A percentile compares a stretch with the other conserved stretches of the same genome.
These are phyloP conservation scores for Listronotus bonariensis DNA, from an alignment of 1,140 invertebrate genomes.

Conservation along the genomic window DNA sequence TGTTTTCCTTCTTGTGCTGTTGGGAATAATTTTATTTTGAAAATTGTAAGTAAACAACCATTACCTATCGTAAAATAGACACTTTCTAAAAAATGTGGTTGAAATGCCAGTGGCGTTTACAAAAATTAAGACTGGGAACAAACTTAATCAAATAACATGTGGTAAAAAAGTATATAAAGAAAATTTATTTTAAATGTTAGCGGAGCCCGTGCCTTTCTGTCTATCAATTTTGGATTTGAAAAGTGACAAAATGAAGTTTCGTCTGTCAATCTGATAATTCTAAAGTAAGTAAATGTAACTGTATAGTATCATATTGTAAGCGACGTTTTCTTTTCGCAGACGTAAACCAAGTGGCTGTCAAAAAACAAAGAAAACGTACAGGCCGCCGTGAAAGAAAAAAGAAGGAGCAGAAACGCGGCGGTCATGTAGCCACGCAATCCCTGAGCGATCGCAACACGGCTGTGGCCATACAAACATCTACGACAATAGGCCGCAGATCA, in stretches of 20 bases:
- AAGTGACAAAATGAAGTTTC: too few species aligned
- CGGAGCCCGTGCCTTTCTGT: too few species aligned
- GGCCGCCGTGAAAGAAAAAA: slow-evolving; percentile 79
- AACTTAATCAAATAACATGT: too few species aligned
- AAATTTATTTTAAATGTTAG: slow-evolving; percentile 79
- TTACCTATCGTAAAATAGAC: too few species aligned
- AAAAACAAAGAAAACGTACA: slow-evolving; percentile 90
- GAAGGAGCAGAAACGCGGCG: slow-evolving; percentile 81
- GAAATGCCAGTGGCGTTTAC: too few species aligned
- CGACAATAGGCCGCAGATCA: slow-evolving; percentile 71
- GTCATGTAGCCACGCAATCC: slow-evolving; percentile 86
- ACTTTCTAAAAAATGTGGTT: too few species aligned
- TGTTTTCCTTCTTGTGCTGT: slow-evolving; percentile 75
- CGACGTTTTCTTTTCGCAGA: slow-evolving; percentile 55
- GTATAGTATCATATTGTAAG: not conserved
- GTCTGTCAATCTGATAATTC: too few species aligned
- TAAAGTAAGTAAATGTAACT: too few species aligned
- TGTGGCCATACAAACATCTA: slow-evolving; percentile 64
- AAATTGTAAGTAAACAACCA: slow-evolving; percentile 69
- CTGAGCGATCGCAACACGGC: slow-evolving; percentile 70
- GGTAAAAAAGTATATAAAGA: too few species aligned
- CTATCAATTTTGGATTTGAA: too few species aligned
- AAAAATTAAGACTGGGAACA: too few species aligned
- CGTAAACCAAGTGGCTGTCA: slow-evolving; percentile 79
- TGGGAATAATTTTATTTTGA: slow-evolving; percentile 76